A percentile compares a stretch with the other conserved stretches of the same genome.
Evolutionary conservation across 2,888 invertebrate genomes (phyloP).

Genomic region (Acleris emargana): DNA sequence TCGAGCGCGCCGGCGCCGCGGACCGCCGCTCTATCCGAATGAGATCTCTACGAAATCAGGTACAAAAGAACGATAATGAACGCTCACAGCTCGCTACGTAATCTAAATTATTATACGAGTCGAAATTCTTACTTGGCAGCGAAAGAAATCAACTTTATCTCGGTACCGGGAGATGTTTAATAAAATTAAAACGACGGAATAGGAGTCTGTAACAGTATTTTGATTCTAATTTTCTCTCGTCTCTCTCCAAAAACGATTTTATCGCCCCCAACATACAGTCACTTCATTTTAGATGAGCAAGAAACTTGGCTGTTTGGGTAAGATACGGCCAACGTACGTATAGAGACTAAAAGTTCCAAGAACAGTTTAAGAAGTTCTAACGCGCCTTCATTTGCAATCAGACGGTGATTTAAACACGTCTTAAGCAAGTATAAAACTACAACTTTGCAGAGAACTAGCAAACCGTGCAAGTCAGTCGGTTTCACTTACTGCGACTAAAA

Average conservation of each 20-base stretch:
- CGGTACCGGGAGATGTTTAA: constrained; percentile 75
- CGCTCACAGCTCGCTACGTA: constrained; percentile 83
- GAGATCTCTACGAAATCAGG: constrained; percentile 83
- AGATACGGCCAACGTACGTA: constrained; percentile 44
- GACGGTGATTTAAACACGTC: constrained; percentile 15
- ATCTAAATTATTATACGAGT: constrained; percentile 84
- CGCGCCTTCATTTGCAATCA: constrained; percentile 37
- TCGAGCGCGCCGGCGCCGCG: constrained; percentile 78
- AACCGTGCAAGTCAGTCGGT: constrained; percentile 1
- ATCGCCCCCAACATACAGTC: constrained; percentile 47
- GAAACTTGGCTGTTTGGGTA: constrained; percentile 43
- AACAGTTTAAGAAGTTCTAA: constrained; percentile 42
- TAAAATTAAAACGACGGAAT: constrained; percentile 79
- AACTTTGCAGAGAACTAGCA: constrained; percentile 6
- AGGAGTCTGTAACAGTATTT: constrained; percentile 67
- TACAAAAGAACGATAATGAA: constrained; percentile 85
- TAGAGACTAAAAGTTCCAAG: constrained; percentile 47
- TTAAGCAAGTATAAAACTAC: constrained; percentile 5
- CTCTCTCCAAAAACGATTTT: constrained; percentile 54
- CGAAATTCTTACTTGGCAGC: constrained; percentile 80
- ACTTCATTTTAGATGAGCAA: constrained; percentile 48
- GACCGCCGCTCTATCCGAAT: constrained; percentile 82
- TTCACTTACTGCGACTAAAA: constrained; percentile 34
- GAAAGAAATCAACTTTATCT: constrained; percentile 82
- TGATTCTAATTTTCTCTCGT: constrained; percentile 66